Base-by-base conservation (phyloP, 1,140 invertebrate genomes). In the Apis laboriosa region DNA sequence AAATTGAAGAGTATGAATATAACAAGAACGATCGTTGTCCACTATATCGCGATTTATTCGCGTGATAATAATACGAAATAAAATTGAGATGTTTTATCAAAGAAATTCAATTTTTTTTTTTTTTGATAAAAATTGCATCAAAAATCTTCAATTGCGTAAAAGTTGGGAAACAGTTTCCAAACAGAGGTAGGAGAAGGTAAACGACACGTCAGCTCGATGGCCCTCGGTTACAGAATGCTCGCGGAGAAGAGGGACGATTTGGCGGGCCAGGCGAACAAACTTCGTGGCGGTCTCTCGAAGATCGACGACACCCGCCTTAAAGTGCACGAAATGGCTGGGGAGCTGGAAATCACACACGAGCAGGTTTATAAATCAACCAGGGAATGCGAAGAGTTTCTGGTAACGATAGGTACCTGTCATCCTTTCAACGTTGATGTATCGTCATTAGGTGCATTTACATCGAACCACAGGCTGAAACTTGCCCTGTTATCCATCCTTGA, bases 261-360 rank as follows among this genome's bases (percentile, higher is more conserved):
- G 9, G 95, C 96, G 1, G 91, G 95, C 53, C 95, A 96, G 86
- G 96, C 97, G 5, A 96, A 97, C 90, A 97, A 97, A 90, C 88
- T 90, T 75, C 85, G 81, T n/a, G 86, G 82, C 74, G 91, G 91
- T n/a, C 77, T 92, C 55, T 89, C 88, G 24, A 92, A 92, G 80
- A 88, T 91, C 75, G 90, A 93, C 84, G 92, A 93, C 76, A 96
- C 96, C 0, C 95, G 96, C 55, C 95, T 95, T 79, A 97, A 97
- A 90, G 97, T 97, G 0, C 95, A 96, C 80, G 95, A 96, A 77
- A 98, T 98, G 97, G 96, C 96, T 0, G 95, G 96, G 43, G 97
- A 98, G 90, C 91, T 98, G 74, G 97, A 96, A 90, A 93, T 96
- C 15, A 97, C 97, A n/a, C 96, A 97, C 92, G 95, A 94, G 55